Evolutionary conservation across 1,140 invertebrate genomes (phyloP).

Genomic region (Lamellibrachia luymesi): DNA sequence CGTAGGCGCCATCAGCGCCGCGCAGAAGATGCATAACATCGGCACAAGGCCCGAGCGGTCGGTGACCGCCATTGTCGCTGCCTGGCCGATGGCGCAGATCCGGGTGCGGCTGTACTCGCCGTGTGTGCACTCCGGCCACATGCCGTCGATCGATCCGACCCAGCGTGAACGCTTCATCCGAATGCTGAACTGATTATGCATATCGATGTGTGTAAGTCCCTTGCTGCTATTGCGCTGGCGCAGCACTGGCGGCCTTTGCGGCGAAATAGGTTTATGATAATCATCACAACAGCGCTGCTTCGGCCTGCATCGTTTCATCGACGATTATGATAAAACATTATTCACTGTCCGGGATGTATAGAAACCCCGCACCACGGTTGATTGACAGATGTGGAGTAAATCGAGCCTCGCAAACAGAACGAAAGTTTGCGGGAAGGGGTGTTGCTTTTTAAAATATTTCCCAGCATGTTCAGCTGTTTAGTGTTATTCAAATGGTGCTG

Average conservation of each 20-base stretch:
- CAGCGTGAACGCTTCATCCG: not conserved
- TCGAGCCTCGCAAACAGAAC: too few species aligned
- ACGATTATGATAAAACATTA: too few species aligned
- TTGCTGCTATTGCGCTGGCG: not conserved
- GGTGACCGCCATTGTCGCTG: not conserved
- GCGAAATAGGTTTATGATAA: constrained; percentile 1
- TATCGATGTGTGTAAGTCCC: not conserved
- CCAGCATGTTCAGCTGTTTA: too few species aligned
- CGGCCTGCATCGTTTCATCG: too few species aligned
- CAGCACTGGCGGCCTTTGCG: not conserved
- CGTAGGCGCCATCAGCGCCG: not conserved
- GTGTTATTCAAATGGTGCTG: too few species aligned
- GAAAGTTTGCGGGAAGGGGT: too few species aligned
- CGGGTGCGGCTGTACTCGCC: not conserved
- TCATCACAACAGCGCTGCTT: not conserved
- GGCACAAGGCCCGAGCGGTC: not conserved
- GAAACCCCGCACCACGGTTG: too few species aligned
- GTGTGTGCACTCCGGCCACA: not conserved
- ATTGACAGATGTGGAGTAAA: too few species aligned
- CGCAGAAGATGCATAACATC: not conserved
- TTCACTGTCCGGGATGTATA: too few species aligned
- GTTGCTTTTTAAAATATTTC: too few species aligned
- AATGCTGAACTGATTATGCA: not conserved
- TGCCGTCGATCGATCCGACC: not conserved
- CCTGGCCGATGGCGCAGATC: not conserved